Evolutionary conservation across 2,797 vertebrate genomes (phyloP), one percentile per base, ranked within the genome.

Genomic region (Natrix natrix): DNA sequence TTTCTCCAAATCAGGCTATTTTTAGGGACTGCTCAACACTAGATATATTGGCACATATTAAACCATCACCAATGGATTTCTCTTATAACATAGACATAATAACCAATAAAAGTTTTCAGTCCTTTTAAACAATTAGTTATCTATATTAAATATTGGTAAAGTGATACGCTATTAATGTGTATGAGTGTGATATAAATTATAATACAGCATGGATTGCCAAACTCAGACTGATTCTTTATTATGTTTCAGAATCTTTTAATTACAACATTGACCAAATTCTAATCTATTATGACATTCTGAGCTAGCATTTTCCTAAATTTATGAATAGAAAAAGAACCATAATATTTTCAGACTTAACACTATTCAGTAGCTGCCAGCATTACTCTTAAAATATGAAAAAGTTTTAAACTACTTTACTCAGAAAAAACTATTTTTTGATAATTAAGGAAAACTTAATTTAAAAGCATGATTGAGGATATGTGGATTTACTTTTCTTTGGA

Each of bases 301-400:
- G 13, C 83, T 24, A 86, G 28, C 52, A 83, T 92, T 95, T 95
- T 90, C 26, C 92, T 94, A 54, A 57, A 12, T 93, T 95, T 89
- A 86, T 90, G 61, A 83, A 93, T 54, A 2, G 2, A 52, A 94
- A 94, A 37, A 93, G 56, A 95, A 95, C 28, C 57, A 26, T 87
- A 61, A 88, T 0, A 0, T 93, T 95, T 92, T 37, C 32, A 93
- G 91, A 93, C 8, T 60, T 24, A 91, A 90, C 93, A 94, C 56
- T 94, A 90, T 57, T 94, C 92, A 87, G 91, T 92, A 86, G 91
- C 91, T 93, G 94, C 92, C 89, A 95, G 92, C 90, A 94, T 94
- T 92, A 60, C 26, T 95, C 92, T 95, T 89, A 37, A 90, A 93
- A 57, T 91, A 61, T 3, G 13, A 55, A 89, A 90, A 14, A 17